phyloP scores from a whole-genome alignment of 2,113 vertebrate species.

The Ondatra zibethicus region DNA sequence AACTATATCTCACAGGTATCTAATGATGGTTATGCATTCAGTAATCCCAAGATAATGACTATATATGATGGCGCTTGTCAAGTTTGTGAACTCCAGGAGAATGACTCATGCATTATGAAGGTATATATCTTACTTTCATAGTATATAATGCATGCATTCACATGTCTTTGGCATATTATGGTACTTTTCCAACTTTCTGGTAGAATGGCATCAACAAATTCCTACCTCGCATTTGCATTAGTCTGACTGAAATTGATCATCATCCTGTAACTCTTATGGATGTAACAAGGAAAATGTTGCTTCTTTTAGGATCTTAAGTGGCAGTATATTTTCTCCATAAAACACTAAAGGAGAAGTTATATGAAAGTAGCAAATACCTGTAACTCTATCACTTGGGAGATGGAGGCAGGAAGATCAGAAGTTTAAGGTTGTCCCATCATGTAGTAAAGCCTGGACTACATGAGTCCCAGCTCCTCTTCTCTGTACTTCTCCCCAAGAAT shows the following conservation, averaged over 20 bases:
- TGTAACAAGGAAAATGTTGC: background rate
- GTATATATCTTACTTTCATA: constrained; percentile 78
- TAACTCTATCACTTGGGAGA: background rate
- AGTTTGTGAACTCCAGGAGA: constrained; percentile 85
- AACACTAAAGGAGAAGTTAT: background rate
- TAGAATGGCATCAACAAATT: background rate
- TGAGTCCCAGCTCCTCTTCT: background rate
- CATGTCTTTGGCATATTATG: background rate
- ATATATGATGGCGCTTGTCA: constrained; percentile 93
- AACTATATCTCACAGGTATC: constrained; percentile 89
- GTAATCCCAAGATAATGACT: constrained; percentile 91
- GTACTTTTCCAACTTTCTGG: background rate
- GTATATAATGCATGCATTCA: background rate
- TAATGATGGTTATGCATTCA: constrained; percentile 93
- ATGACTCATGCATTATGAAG: constrained; percentile 89
- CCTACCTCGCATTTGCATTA: background rate
- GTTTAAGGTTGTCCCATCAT: background rate
- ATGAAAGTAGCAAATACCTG: background rate
- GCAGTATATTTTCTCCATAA: background rate
- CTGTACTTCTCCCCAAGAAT: background rate
- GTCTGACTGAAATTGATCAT: constrained; percentile 34
- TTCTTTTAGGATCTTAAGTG: background rate
- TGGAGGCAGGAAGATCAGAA: background rate
- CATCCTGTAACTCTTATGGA: background rate
- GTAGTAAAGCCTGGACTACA: background rate